Evolutionary conservation across 2,113 vertebrate species (phyloP).

Genomic region (Serinus canaria): DNA sequence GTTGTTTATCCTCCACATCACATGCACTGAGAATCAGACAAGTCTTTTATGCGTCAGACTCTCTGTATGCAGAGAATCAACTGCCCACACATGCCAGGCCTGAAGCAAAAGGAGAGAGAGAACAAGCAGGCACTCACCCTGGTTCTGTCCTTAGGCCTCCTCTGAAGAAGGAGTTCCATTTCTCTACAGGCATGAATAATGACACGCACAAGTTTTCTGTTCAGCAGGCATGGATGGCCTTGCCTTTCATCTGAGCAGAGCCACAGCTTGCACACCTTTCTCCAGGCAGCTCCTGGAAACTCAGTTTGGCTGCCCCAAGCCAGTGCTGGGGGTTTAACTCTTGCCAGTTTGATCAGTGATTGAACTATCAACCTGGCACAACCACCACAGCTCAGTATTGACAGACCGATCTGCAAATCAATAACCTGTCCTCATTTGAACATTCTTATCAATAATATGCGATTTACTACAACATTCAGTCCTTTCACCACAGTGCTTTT

Average conservation of each 20-base stretch:
- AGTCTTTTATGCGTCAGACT: neutral
- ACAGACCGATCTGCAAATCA: neutral
- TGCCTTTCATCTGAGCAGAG: neutral
- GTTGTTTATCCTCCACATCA: conserved; percentile 6
- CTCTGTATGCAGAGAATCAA: neutral
- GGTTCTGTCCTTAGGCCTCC: neutral
- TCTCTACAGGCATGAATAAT: neutral
- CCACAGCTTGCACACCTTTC: neutral
- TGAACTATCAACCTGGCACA: neutral
- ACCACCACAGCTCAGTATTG: neutral
- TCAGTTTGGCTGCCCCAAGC: neutral
- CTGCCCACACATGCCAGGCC: neutral
- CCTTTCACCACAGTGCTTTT: neutral
- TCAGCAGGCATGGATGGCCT: neutral
- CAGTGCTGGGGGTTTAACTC: neutral
- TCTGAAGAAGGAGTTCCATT: neutral
- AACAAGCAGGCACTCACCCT: neutral
- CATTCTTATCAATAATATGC: neutral
- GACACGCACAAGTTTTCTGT: neutral
- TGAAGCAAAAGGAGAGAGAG: neutral
- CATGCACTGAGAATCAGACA: neutral
- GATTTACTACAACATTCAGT: neutral
- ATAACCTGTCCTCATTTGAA: neutral
- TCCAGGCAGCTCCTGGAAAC: neutral
- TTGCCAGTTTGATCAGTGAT: neutral